A percentile compares a stretch with the other conserved stretches of the same genome.
Evolutionary conservation across 1,140 invertebrate species (phyloP).

Genomic region (Propsilocerus akamusi): DNA sequence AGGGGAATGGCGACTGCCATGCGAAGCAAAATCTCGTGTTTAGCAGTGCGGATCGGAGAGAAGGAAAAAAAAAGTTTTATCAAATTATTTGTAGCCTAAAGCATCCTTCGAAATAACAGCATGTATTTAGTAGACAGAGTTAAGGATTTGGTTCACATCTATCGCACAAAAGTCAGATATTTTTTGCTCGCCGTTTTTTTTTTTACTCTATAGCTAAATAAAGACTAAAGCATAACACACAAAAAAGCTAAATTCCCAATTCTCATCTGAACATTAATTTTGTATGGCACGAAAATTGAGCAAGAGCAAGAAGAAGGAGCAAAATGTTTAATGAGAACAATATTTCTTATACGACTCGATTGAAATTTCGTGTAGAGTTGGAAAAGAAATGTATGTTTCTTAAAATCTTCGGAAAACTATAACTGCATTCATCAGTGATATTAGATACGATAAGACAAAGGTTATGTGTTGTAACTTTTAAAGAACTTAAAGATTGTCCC

Average conservation of each 20-base stretch:
- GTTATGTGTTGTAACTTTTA: too few relatives aligned
- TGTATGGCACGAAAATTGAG: too few relatives aligned
- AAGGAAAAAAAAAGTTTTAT: conserved; percentile 1
- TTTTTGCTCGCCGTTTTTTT: background rate
- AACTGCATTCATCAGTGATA: too few relatives aligned
- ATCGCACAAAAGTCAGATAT: background rate
- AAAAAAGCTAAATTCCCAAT: background rate
- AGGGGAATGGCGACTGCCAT: background rate
- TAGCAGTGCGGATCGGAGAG: background rate
- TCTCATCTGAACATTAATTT: too few relatives aligned
- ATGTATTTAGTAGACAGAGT: background rate
- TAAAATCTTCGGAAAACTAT: too few relatives aligned
- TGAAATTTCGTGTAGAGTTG: too few relatives aligned
- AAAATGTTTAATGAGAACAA: too few relatives aligned
- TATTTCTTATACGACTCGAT: too few relatives aligned
- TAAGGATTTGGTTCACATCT: background rate
- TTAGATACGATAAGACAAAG: too few relatives aligned
- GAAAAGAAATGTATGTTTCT: too few relatives aligned
- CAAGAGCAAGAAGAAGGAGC: too few relatives aligned
- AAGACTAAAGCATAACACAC: background rate
- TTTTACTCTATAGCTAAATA: background rate
- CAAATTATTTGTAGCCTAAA: conserved; percentile 1
- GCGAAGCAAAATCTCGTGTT: background rate
- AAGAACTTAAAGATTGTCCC: too few relatives aligned
- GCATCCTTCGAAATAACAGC: background rate